Evolutionary conservation across 2,797 vertebrate genomes (phyloP), one percentile per base, ranked within the genome.

Genomic region (Peromyscus aztecus): DNA sequence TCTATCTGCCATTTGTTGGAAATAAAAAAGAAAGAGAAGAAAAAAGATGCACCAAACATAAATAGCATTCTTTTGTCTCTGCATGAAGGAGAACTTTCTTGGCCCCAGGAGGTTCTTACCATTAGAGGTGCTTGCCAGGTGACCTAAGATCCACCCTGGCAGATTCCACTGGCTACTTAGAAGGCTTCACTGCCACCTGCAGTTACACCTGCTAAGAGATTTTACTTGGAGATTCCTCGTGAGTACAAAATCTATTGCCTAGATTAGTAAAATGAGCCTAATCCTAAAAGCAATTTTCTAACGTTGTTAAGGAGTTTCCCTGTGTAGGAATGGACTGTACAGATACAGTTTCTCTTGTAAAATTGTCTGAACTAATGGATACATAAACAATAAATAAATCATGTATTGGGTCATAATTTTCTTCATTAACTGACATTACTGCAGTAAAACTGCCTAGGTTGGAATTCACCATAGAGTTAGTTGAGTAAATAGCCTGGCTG

Each of bases 221-320:
- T 96, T 97, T 91, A 90, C 96, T 96, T 94, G 49, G 31, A 89
- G 80, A 97, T 96, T 98, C 94, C 86, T 97, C 95, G 86, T 94
- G 97, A 94, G 87, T 83, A 96, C 82, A 96, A 93, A 95, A 97
- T 97, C 96, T 95, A 97, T 97, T 95, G 67, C 92, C 37, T 92
- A 96, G 96, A 97, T 98, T 97, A 97, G 91, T 84, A 96, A 97
- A 98, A 97, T 94, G 89, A 97, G 49, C 16, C 59, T 94, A 96
- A 96, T 95, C 95, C 69, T 96, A 84, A 76, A 96, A 95, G 90
- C 85, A 97, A 91, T 96, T 97, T 95, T 93, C 95, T 89, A 82
- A 90, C 21, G 16, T 52, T 90, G 92, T 94, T 91, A 92, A 89
- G 69, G 69, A 81, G 40, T 95, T 96, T 96, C 95, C 94, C 89